Evolutionary conservation across 2,113 vertebrate genomes (phyloP).

Genomic region (Onychorhynchus coronatus): DNA sequence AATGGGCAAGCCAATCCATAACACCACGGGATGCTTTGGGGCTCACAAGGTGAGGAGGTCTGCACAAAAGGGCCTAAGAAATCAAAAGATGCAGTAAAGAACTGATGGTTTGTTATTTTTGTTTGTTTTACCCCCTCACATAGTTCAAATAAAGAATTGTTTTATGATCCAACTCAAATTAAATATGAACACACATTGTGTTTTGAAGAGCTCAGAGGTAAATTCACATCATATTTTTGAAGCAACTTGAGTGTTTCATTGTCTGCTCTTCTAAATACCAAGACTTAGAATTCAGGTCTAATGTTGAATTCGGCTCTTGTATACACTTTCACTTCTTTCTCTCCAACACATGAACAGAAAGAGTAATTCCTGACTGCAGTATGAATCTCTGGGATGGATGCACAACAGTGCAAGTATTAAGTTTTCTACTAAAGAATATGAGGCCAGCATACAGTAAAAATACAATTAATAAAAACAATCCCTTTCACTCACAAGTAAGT

Average conservation of each 20-base stretch:
- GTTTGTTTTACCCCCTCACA: not conserved
- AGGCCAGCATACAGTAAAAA: not conserved
- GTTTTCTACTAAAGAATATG: not conserved
- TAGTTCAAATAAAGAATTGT: not conserved
- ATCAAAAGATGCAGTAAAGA: not conserved
- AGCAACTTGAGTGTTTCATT: not conserved
- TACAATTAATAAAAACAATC: not conserved
- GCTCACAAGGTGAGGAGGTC: not conserved
- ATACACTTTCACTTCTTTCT: not conserved
- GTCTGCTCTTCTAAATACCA: not conserved
- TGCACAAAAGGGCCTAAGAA: not conserved
- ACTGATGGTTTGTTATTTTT: not conserved
- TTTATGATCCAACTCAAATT: not conserved
- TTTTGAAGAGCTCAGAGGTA: not conserved
- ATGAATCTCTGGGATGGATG: not conserved
- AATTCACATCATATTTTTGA: not conserved
- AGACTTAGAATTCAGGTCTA: not conserved
- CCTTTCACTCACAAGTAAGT: not conserved
- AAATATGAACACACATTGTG: rapidly evolving
- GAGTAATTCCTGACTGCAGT: not conserved
- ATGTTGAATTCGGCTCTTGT: not conserved
- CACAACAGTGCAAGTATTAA: not conserved
- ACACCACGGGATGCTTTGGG: not conserved
- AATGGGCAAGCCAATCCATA: rapidly evolving
- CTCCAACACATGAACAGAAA: not conserved